Percentiles rank a stretch among this genome's conserved stretches.
phyloP scores from a whole-genome alignment of 2,113 vertebrate species.

The Boulengeromyrus knoepffleri region DNA sequence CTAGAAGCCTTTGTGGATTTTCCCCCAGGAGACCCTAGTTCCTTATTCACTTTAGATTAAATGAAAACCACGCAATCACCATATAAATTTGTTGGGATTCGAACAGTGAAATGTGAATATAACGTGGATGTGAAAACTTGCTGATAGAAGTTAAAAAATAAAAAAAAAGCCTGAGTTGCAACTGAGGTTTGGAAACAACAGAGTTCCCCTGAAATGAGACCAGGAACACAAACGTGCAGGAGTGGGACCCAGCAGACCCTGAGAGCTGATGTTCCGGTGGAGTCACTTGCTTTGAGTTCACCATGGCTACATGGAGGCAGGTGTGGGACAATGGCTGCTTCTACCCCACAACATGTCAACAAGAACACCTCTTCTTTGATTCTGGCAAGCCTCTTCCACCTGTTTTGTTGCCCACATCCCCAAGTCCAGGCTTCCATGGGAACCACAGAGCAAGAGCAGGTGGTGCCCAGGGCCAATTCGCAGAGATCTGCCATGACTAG shows the following conservation, averaged over 20 bases:
- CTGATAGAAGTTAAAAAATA: neutral
- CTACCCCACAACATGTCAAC: neutral
- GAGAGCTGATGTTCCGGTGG: neutral
- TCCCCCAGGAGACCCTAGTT: neutral
- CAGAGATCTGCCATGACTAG: neutral
- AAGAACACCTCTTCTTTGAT: neutral
- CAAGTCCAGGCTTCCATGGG: neutral
- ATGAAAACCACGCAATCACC: neutral
- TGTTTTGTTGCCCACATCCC: neutral
- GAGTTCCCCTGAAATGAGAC: slow-evolving; percentile 2
- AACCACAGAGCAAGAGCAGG: neutral
- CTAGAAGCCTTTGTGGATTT: neutral
- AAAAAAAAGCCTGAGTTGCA: slow-evolving; percentile 17
- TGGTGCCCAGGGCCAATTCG: neutral
- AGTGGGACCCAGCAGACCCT: neutral
- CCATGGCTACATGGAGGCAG: neutral
- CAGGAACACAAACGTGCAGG: neutral
- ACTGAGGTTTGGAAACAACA: slow-evolving; percentile 13
- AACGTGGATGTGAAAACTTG: neutral
- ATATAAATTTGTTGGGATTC: neutral
- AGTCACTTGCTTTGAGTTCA: neutral
- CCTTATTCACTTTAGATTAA: neutral
- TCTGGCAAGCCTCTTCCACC: neutral
- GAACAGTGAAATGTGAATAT: neutral
- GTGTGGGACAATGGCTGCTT: neutral